phyloP scores from a whole-genome alignment of 2,888 invertebrate species.

The Epirrhoe alternata region DNA sequence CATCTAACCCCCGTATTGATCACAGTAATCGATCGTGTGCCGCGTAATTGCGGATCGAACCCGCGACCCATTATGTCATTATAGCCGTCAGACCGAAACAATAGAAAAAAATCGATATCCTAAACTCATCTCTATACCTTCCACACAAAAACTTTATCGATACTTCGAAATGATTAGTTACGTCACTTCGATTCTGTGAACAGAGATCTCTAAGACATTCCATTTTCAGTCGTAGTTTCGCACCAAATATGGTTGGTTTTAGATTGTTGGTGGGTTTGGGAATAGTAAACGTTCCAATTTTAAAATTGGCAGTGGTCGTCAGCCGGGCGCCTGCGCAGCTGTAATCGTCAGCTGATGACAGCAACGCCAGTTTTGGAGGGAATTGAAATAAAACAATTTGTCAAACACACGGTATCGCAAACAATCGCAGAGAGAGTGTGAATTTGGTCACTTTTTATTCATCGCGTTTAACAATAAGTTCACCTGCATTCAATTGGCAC shows the following conservation, averaged over 20 bases:
- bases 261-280: constrained; percentile 38
- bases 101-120: constrained; percentile 52
- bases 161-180: constrained; percentile 36
- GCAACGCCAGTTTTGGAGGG: constrained; percentile 43
- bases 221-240: constrained; percentile 48
- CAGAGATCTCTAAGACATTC: constrained; percentile 41
- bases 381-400: constrained; percentile 44
- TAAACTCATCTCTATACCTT: constrained; percentile 41
- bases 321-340: constrained; percentile 70
- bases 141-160: constrained; percentile 33
- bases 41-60: constrained; percentile 83
- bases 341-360: constrained; percentile 59
- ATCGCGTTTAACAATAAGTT: too few species aligned
- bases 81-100: constrained; percentile 81
- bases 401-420: constrained; percentile 14
- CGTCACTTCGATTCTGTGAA: constrained; percentile 46
- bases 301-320: constrained; percentile 67
- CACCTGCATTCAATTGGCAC: too few species aligned
- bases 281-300: constrained; percentile 63
- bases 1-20: constrained; percentile 84
- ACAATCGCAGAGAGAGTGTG: constrained; percentile 11
- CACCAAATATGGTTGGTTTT: constrained; percentile 54
- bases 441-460: too few species aligned
- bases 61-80: constrained; percentile 83
- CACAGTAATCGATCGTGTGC: constrained; percentile 85